Base-by-base conservation (phyloP, 2,888 invertebrate genomes). In the Pachycephus smyrnensis region DNA sequence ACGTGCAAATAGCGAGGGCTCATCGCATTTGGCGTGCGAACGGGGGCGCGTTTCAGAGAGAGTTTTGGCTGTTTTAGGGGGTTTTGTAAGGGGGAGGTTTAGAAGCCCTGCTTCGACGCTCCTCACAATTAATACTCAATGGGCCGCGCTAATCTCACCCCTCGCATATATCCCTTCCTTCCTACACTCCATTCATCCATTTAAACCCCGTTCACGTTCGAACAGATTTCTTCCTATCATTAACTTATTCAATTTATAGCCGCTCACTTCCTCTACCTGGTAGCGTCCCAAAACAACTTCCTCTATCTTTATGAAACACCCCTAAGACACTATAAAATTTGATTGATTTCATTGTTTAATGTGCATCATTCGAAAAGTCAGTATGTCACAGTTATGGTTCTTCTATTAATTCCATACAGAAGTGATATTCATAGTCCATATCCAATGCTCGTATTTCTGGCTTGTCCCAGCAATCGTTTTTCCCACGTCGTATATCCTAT, bases 111-210 rank as follows among this genome's bases (percentile, higher is more conserved):
- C 75, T 71, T 71, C 75, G 36, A n/a, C 12, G 71, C 80, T 80
- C 78, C 75, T 76, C 73, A 80, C 80, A 84, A 84, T 85, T 85
- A 85, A 85, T 85, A 83, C 82, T 83, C 84, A 82, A 85, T 85
- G 81, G 82, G 78, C 82, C 81, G 79, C 76, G 82, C 80, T 84
- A 84, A 84, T 83, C 80, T 83, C 78, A 77, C 81, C 69, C 76
- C 73, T 12, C 32, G 31, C 81, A 40, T 69, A 73, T 23, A 55
- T 55, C 55, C 55, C 9, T 55, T 75, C 73, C 74, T 75, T 76
- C 71, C 71, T 32, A 31, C 12, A 30, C 11, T 23, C 71, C 71
- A 71, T 71, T 71, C 32, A 71, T 32, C 15, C 71, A 31, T 31
- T 32, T 23, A 31, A 30, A 71, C 71, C 32, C 71, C 71, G 1